Evolutionary conservation across 2,888 invertebrate genomes (phyloP).

Genomic region (Himalopsyche japonica): DNA sequence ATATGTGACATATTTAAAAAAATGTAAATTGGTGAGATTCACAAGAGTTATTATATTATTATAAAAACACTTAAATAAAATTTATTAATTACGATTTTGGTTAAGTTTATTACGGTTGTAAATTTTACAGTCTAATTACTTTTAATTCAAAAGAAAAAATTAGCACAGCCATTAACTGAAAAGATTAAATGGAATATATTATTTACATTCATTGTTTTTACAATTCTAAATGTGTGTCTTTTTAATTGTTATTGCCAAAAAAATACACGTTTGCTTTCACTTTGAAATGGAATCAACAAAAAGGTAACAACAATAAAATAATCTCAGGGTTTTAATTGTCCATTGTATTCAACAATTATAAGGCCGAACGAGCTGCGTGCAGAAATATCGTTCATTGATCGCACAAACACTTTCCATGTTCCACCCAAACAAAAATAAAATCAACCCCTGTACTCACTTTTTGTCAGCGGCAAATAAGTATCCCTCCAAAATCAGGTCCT

Average conservation of each 20-base stretch:
- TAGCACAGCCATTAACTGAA: neutral
- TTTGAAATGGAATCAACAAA: neutral
- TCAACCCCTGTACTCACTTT: neutral
- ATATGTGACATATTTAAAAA: no score
- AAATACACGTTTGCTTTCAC: neutral
- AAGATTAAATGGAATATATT: neutral
- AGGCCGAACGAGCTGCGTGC: neutral
- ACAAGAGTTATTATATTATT: no score
- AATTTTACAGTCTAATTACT: neutral
- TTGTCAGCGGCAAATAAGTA: neutral
- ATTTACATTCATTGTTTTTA: neutral
- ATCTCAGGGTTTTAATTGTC: neutral
- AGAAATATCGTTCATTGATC: neutral
- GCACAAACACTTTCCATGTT: neutral
- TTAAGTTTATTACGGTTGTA: neutral
- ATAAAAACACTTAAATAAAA: no score
- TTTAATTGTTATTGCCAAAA: neutral
- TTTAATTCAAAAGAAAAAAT: neutral
- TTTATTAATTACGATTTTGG: no score
- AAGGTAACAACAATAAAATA: neutral
- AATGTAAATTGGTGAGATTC: no score
- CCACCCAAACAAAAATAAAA: neutral
- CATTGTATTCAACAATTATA: neutral
- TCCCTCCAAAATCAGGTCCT: neutral
- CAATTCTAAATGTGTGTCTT: neutral